These are phyloP conservation scores for Thermophis baileyi DNA, from an alignment of 2,113 vertebrate species.

Conservation along the genomic window DNA sequence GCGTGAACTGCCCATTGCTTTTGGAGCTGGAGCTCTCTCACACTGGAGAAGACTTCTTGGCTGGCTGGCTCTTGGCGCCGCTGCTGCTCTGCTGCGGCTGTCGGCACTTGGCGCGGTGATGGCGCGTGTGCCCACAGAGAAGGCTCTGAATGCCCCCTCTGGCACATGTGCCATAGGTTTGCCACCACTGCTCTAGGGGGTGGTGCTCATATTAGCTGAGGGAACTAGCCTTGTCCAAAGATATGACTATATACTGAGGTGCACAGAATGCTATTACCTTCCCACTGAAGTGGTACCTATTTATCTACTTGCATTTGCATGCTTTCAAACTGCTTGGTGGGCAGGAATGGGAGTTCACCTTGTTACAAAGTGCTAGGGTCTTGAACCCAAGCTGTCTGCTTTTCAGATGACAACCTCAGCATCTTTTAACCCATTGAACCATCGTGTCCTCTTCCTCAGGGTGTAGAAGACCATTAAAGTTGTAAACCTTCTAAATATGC, in stretches of 20 bases:
- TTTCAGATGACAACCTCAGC: neutral
- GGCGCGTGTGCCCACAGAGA: too few species aligned
- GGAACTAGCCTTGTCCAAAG: neutral
- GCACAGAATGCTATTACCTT: neutral
- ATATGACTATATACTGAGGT: neutral
- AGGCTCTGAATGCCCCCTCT: too few species aligned
- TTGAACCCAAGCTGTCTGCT: neutral
- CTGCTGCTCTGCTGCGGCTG: constrained; percentile 88
- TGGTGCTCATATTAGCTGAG: neutral
- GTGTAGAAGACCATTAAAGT: neutral
- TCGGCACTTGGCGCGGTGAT: constrained; percentile 86
- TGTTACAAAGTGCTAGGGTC: neutral
- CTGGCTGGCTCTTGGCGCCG: constrained; percentile 84
- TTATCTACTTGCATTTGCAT: neutral
- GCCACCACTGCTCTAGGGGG: too few species aligned
- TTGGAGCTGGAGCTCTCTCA: constrained; percentile 92
- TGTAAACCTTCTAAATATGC: neutral
- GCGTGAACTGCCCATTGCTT: constrained; percentile 96
- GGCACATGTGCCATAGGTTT: too few species aligned
- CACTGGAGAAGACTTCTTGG: constrained; percentile 90
- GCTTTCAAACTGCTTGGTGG: neutral
- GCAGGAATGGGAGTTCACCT: neutral
- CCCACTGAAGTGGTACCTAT: neutral
- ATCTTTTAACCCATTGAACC: neutral
- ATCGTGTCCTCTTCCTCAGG: neutral